phyloP scores from a whole-genome alignment of 2,888 invertebrate species.

The Chymomyza caudatula region DNA sequence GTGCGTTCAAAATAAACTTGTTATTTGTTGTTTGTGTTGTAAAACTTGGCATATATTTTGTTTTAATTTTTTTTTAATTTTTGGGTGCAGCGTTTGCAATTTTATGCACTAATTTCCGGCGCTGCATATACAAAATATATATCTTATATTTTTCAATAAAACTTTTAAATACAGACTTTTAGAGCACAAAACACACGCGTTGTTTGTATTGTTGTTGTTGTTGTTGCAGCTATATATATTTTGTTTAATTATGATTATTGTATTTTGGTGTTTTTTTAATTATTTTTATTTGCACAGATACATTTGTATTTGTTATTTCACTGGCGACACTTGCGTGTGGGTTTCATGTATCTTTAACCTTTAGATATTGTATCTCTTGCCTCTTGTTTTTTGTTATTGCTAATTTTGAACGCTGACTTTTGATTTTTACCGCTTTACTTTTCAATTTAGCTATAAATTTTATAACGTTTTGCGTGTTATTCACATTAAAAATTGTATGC shows the following conservation, averaged over 20 bases:
- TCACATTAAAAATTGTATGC: background rate
- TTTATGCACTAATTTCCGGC: background rate
- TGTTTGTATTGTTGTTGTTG: no score
- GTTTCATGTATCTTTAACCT: conserved; percentile 18
- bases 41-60: background rate
- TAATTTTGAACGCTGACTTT: conserved; percentile 33
- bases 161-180: no score
- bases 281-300: background rate
- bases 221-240: background rate
- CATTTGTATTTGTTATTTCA: conserved; percentile 14
- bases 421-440: conserved; percentile 55
- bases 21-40: conserved; percentile 18
- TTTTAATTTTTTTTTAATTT: background rate
- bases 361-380: conserved; percentile 32
- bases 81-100: background rate
- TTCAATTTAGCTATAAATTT: background rate
- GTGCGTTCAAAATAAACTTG: conserved; percentile 20
- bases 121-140: background rate
- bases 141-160: no score
- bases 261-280: conserved; percentile 13
- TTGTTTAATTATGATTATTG: background rate
- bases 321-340: conserved; percentile 26
- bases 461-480: background rate
- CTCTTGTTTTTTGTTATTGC: conserved; percentile 17
- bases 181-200: no score